phyloP scores from a whole-genome alignment of 1,140 invertebrate species.

The Drosophila ficusphila region DNA sequence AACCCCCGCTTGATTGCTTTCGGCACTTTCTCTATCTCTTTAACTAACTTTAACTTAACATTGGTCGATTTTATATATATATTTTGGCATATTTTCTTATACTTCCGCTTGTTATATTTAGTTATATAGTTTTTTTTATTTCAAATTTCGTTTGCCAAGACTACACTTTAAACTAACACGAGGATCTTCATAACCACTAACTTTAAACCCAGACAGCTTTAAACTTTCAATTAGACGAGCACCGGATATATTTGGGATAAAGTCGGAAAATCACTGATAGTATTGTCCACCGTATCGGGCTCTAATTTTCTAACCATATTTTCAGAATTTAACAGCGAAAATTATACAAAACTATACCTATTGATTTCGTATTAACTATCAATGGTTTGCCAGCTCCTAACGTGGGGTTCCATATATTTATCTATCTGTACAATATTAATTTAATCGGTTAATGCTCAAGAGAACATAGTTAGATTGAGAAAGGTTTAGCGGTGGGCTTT shows the following conservation, averaged over 20 bases:
- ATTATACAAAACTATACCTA: too few relatives aligned
- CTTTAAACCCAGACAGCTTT: not conserved
- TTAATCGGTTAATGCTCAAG: too few relatives aligned
- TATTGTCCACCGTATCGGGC: not conserved
- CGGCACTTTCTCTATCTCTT: not conserved
- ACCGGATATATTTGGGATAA: not conserved
- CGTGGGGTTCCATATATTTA: not conserved
- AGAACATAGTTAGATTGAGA: not conserved
- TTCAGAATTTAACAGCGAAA: too few relatives aligned
- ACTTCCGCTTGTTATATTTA: slow-evolving; percentile 3
- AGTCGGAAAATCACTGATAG: not conserved
- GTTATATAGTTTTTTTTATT: slow-evolving; percentile 1
- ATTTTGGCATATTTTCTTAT: not conserved
- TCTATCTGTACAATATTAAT: not conserved
- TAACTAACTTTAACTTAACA: slow-evolving; percentile 6
- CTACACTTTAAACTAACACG: slow-evolving; percentile 6
- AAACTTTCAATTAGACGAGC: not conserved
- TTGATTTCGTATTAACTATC: not conserved
- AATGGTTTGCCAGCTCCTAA: not conserved
- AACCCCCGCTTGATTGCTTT: slow-evolving; percentile 20
- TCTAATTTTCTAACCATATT: too few relatives aligned
- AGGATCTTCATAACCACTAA: not conserved
- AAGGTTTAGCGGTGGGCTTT: not conserved
- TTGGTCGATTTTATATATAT: not conserved
- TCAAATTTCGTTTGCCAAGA: slow-evolving; percentile 2